These are phyloP conservation scores for Enteromius thamalakanensis DNA, from an alignment of 2,797 vertebrate species.

Conservation along the genomic window DNA sequence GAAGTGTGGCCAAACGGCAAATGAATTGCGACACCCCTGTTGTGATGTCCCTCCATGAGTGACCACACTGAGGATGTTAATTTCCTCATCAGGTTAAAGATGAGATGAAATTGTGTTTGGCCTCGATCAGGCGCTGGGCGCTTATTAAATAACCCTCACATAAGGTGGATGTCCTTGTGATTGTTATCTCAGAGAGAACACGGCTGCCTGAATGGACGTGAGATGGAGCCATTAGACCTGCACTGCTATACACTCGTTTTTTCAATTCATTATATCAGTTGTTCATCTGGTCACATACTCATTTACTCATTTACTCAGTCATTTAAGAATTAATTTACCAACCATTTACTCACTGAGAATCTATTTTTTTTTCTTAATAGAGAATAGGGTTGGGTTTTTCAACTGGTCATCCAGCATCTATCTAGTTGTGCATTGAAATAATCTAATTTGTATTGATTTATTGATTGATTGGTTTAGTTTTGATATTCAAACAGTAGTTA, in stretches of 20 bases:
- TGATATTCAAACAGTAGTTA: neutral
- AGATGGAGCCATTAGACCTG: constrained; percentile 15
- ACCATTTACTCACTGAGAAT: neutral
- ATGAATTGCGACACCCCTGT: constrained; percentile 70
- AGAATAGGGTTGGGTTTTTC: neutral
- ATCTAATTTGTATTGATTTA: neutral
- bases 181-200: constrained; percentile 31
- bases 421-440: neutral
- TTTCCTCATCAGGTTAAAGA: constrained; percentile 76
- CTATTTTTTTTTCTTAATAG: neutral
- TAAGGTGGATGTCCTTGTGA: constrained; percentile 44
- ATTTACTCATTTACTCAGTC: neutral
- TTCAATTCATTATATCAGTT: neutral
- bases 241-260: neutral
- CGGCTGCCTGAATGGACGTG: neutral
- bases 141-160: constrained; percentile 54
- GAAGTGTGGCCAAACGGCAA: constrained; percentile 77
- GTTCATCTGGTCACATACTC: constrained; percentile 13
- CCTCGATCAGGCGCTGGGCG: neutral
- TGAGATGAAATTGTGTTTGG: constrained; percentile 61
- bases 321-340: neutral
- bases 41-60: constrained; percentile 72
- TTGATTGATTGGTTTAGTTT: neutral
- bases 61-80: constrained; percentile 71
- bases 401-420: neutral